Base-by-base conservation (phyloP, 2,797 vertebrate species). In the Gila robusta region DNA sequence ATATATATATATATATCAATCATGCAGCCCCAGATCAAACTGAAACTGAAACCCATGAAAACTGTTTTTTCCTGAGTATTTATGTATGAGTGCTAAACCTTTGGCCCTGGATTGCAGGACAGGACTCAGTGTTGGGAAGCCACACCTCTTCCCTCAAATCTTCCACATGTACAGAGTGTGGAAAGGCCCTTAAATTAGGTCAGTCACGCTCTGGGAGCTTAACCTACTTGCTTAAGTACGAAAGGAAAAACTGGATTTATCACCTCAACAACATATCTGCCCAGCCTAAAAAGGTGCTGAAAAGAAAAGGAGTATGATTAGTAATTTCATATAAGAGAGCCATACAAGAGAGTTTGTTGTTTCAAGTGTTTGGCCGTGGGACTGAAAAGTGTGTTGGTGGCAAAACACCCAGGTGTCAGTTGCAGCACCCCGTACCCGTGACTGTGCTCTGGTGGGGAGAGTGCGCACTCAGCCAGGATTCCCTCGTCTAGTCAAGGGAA, bases 371-470 rank as follows among this genome's bases (percentile, higher is more conserved):
- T 39, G 37, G 41, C 28, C 26, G 44, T 16, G 39, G 6, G 44
- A 39, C 52, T 64, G 23, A 78, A 44, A 47, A 85, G 49, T 71
- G 84, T 66, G 70, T 64, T 67, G 41, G 67, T 81, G 70, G 41
- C 28, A 80, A 73, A 86, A 86, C 32, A 74, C 5, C 54, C 84
- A 86, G 78, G 78, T 86, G 84, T 81, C 84, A 81, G 56, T 70
- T 86, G 84, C 10, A 67, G 78, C 78, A 73, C 84, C 56, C 21
- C 32, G 2, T 72, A 66, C 78, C 70, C 78, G 6, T 64, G 84
- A 86, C n/a, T 59, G 52, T 0, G 6, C 32, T 80, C 78, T 32
- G 23, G 54, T 56, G 49, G 35, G 66, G 47, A 8, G 19, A 9
- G 4, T 32, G 54, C 35, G 26, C 21, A 59, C 54, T 59, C 69